Evolutionary conservation across 2,888 invertebrate species (phyloP).

Genomic region (Campoplex capitator): DNA sequence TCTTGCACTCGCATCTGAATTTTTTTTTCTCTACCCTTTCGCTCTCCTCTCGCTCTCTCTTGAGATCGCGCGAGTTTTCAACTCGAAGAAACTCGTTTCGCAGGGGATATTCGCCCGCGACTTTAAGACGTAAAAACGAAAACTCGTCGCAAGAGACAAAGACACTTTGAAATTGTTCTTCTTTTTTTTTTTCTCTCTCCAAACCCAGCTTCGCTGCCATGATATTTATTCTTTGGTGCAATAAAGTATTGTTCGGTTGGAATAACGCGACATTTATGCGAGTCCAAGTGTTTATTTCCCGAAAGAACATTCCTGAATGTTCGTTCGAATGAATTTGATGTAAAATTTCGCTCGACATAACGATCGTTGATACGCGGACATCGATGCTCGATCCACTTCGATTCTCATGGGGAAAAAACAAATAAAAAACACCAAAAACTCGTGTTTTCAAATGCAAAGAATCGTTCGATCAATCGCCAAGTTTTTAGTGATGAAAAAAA

Average conservation of each 20-base stretch:
- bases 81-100: slow-evolving; percentile 59
- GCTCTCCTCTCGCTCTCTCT: neutral
- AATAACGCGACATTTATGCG: neutral
- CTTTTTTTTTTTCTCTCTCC: neutral
- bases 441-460: neutral
- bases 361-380: too few relatives aligned
- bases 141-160: slow-evolving; percentile 27
- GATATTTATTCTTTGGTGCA: neutral
- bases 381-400: too few relatives aligned
- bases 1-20: slow-evolving; percentile 45
- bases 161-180: neutral
- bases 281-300: neutral
- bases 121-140: slow-evolving; percentile 26
- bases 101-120: slow-evolving; percentile 23
- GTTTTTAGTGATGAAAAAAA: neutral
- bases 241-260: slow-evolving; percentile 4
- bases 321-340: too few relatives aligned
- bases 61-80: slow-evolving; percentile 17
- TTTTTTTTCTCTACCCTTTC: slow-evolving; percentile 30
- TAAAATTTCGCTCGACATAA: too few relatives aligned
- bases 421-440: neutral
- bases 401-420: too few relatives aligned
- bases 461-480: neutral
- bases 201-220: neutral
- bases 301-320: neutral